Percentiles rank a stretch among this genome's conserved stretches.
Conservation (phyloP, 1,140 invertebrate species). For the Drosophila parabipectinata region DNA sequence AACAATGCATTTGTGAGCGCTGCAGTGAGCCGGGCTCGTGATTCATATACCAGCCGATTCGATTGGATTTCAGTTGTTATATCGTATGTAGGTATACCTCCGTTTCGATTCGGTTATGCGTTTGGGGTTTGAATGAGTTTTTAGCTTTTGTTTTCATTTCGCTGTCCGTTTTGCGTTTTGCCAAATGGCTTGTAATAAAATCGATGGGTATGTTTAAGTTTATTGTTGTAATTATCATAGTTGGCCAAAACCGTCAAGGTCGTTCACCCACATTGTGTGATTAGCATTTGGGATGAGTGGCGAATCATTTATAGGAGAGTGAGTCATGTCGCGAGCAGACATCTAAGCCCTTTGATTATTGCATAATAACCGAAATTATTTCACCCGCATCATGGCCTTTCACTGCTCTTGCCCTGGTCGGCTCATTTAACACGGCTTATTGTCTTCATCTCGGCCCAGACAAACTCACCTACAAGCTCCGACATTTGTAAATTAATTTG, state of each 20-base stretch:
- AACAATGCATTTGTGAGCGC: conserved; percentile 57
- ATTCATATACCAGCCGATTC: conserved; percentile 40
- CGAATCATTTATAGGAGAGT: conserved; percentile 6
- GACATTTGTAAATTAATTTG: conserved; percentile 53
- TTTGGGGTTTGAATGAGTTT: conserved; percentile 28
- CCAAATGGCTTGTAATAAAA: conserved; percentile 62
- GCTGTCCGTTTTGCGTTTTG: conserved; percentile 61
- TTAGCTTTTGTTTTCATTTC: conserved; percentile 59
- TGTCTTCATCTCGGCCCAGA: conserved; percentile 46
- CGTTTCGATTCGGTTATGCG: conserved; percentile 43
- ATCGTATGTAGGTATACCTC: too few species aligned
- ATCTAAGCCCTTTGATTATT: conserved; percentile 16
- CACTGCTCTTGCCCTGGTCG: conserved; percentile 30
- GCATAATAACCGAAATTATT: conserved; percentile 46
- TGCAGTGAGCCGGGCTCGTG: conserved; percentile 47
- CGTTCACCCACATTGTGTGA: conserved; percentile 74
- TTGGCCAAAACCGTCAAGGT: conserved; percentile 66
- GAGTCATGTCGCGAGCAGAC: conserved; percentile 31
- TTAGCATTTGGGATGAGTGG: conserved; percentile 26
- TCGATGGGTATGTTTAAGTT: conserved; percentile 33
- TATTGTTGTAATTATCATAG: conserved; percentile 60
- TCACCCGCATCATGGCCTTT: conserved; percentile 56
- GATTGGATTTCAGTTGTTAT: conserved; percentile 20
- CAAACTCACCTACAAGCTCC: conserved; percentile 22
- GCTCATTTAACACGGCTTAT: conserved; percentile 51